Base-by-base conservation (phyloP, 2,888 invertebrate species). In the Athalia rosae region DNA sequence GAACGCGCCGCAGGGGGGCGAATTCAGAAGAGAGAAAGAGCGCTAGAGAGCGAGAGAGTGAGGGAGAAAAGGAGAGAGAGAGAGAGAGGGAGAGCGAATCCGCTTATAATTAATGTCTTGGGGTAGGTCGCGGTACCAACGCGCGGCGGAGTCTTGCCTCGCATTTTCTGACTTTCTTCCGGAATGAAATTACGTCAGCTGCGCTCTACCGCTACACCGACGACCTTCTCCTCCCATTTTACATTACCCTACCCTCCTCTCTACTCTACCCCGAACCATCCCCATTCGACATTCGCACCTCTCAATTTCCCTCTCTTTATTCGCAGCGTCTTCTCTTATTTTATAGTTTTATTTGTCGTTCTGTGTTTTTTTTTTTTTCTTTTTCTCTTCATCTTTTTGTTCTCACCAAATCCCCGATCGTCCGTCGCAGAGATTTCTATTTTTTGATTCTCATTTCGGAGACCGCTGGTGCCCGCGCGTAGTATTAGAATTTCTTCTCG, bases 51-150 rank as follows among this genome's bases (percentile, higher is more conserved):
- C 82, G 83, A 83, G 79, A 80, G 80, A 80, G 81, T 78, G 76
- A 71, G 79, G 76, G 82, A 80, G 80, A 83, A 81, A 81, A 82
- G 82, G 81, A 74, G 74, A 78, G 76, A 80, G 82, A 80, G 79
- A 82, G 81, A 81, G 82, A 81, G 82, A 63, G 71, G 77, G 77
- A 45, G 64, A 61, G 78, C 59, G 74, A 66, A 74, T 74, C 76
- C 64, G 74, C 78, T 88, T 89, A 88, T 89, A 89, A 89, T 89
- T 89, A 89, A 89, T 89, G 88, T 87, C 87, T 87, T 86, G 87
- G 88, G 89, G 89, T 89, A 89, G 89, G 89, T 89, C 89, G 85
- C 82, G 87, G 86, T 28, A 28, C 28, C 28, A 28, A 28, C 28
- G 28, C n/a, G n/a, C 78, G 80, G 28, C 61, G 61, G 48, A 50